phyloP scores from a whole-genome alignment of 2,113 vertebrate genomes.

The Garra rufa region DNA sequence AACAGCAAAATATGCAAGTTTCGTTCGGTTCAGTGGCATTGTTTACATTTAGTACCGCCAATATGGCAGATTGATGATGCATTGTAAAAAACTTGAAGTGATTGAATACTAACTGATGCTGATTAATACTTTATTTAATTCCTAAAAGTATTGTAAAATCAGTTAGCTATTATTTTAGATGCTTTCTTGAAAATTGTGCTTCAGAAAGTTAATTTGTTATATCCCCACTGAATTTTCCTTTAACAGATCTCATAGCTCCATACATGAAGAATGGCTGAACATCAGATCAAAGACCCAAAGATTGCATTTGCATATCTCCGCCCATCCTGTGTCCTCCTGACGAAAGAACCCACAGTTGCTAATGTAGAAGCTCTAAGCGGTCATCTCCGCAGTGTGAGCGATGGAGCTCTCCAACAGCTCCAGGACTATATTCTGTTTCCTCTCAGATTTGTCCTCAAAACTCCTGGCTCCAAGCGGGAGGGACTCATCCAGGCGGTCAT shows the following conservation, averaged over 20 bases:
- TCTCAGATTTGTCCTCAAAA: conserved; percentile 85
- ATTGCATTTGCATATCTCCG: conserved; percentile 88
- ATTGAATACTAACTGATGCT: not conserved
- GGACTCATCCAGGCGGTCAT: conserved; percentile 79
- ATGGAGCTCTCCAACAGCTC: conserved; percentile 86
- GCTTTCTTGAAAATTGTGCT: not conserved
- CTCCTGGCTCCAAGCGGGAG: conserved; percentile 80
- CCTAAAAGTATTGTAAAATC: not conserved
- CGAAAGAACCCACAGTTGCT: conserved; percentile 77
- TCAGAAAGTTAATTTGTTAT: not conserved
- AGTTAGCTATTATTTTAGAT: no score
- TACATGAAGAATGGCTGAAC: conserved; percentile 45
- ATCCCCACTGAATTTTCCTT: not conserved
- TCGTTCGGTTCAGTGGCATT: no score
- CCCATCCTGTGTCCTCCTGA: conserved; percentile 87
- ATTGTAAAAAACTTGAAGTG: not conserved
- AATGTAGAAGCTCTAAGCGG: conserved; percentile 79
- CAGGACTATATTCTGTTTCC: conserved; percentile 95
- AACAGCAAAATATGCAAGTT: no score
- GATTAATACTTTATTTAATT: not conserved
- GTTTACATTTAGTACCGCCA: no score
- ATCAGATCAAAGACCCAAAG: conserved; percentile 87
- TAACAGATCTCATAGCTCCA: conserved; percentile 5
- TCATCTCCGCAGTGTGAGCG: conserved; percentile 76
- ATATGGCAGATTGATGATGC: no score